Percentiles rank a stretch among this genome's conserved stretches.
These are phyloP conservation scores for Bicyclus anynana DNA, from an alignment of 1,140 invertebrate species.

Conservation along the genomic window DNA sequence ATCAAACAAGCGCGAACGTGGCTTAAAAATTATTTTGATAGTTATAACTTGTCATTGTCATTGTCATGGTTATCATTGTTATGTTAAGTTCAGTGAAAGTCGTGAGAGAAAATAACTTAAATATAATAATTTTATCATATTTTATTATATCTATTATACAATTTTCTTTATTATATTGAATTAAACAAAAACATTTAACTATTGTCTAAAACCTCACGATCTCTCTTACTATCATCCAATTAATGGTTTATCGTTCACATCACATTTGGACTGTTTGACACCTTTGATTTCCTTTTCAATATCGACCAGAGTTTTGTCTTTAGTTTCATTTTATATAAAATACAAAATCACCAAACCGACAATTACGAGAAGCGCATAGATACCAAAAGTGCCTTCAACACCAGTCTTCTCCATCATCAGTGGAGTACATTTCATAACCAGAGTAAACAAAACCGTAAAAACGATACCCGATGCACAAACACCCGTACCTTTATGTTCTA, in stretches of 20 bases:
- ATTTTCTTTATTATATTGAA: no score
- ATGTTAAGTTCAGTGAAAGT: no score
- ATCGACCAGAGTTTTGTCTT: conserved; percentile 46
- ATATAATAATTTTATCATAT: no score
- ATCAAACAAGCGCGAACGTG: no score
- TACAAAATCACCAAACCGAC: conserved; percentile 34
- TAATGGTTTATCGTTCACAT: not conserved
- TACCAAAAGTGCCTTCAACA: conserved; percentile 33
- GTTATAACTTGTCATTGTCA: no score
- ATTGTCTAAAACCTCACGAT: no score
- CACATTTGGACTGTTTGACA: not conserved
- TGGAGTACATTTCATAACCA: conserved; percentile 37
- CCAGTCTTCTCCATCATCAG: conserved; percentile 33
- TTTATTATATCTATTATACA: no score
- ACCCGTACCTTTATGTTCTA: conserved; percentile 40
- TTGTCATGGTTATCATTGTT: no score
- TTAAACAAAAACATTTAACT: no score
- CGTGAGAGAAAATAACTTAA: no score
- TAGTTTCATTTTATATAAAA: conserved; percentile 47
- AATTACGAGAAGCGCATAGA: conserved; percentile 31
- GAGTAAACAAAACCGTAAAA: conserved; percentile 32
- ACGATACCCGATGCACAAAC: conserved; percentile 31
- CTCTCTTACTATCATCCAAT: not conserved
- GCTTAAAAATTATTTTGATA: no score
- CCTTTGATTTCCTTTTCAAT: conserved; percentile 40